Evolutionary conservation across 1,140 invertebrate genomes (phyloP).

Genomic region (Zaprionus taronus): DNA sequence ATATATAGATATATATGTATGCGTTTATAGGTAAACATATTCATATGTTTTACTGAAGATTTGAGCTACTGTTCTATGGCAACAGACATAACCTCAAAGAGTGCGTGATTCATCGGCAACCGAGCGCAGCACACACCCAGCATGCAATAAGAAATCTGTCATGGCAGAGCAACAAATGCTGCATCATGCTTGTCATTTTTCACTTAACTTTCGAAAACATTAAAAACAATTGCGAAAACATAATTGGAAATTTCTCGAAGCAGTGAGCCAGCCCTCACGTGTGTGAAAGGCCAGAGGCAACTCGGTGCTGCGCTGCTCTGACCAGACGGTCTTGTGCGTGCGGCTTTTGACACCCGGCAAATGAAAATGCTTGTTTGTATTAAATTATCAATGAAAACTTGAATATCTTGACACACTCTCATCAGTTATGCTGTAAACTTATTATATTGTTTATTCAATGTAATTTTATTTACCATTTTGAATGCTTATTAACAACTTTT

Average conservation of each 20-base stretch:
- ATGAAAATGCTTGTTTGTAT: slow-evolving; percentile 54
- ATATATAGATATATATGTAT: slow-evolving; percentile 11
- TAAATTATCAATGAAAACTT: slow-evolving; percentile 66
- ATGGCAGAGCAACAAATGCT: slow-evolving; percentile 4
- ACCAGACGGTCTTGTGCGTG: slow-evolving; percentile 28
- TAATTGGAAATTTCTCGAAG: slow-evolving; percentile 47
- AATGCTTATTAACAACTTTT: slow-evolving; percentile 67
- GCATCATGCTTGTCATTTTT: not conserved
- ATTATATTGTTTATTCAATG: slow-evolving; percentile 21
- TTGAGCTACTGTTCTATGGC: slow-evolving; percentile 4
- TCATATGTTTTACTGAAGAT: slow-evolving; percentile 31
- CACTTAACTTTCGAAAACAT: not conserved
- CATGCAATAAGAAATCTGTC: slow-evolving; percentile 22
- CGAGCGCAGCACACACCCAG: slow-evolving; percentile 34
- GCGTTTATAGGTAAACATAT: slow-evolving; percentile 25
- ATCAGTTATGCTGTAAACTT: slow-evolving; percentile 49
- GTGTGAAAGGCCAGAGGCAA: slow-evolving; percentile 44
- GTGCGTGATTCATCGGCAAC: slow-evolving; percentile 52
- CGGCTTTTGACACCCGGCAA: slow-evolving; percentile 71
- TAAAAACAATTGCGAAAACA: slow-evolving; percentile 23
- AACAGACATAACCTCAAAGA: slow-evolving; percentile 48
- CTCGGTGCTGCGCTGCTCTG: slow-evolving; percentile 26
- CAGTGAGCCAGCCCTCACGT: slow-evolving; percentile 50
- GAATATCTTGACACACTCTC: slow-evolving; percentile 20
- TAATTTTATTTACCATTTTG: slow-evolving; percentile 69